Conservation (phyloP, 2,797 vertebrate species). For the Erethizon dorsatum region DNA sequence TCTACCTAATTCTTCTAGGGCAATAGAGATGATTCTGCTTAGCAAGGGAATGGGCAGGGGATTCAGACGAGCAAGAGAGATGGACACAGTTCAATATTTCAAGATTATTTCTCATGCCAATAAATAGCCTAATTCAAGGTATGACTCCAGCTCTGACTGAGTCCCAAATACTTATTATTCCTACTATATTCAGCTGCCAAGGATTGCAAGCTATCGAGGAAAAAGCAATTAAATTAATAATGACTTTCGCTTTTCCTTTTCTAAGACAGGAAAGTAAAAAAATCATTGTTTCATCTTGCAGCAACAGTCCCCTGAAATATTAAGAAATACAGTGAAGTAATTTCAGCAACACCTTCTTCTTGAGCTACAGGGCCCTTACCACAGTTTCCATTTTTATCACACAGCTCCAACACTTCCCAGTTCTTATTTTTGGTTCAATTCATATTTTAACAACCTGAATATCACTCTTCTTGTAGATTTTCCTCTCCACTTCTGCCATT, state of each 20-base stretch:
- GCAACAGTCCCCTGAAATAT: neutral
- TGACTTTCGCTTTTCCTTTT: neutral
- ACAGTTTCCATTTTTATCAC: neutral
- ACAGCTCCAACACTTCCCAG: neutral
- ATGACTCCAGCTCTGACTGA: neutral
- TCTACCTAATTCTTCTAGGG: neutral
- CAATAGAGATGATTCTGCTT: neutral
- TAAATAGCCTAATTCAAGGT: neutral
- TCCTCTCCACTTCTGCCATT: neutral
- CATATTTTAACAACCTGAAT: slow-evolving; percentile 2
- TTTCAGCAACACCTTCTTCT: neutral
- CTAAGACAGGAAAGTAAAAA: slow-evolving; percentile 20
- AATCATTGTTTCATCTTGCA: neutral
- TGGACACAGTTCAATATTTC: neutral
- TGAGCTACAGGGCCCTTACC: neutral
- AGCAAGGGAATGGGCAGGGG: neutral
- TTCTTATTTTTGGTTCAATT: neutral
- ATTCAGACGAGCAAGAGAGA: neutral
- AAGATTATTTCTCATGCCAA: neutral
- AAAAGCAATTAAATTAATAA: slow-evolving; percentile 70
- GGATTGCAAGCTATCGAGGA: slow-evolving; percentile 54
- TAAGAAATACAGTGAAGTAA: neutral
- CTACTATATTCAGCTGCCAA: slow-evolving; percentile 25
- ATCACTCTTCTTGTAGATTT: neutral
- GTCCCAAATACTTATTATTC: neutral